phyloP scores from a whole-genome alignment of 2,113 vertebrate species.

The Colistium nudipinnis region DNA sequence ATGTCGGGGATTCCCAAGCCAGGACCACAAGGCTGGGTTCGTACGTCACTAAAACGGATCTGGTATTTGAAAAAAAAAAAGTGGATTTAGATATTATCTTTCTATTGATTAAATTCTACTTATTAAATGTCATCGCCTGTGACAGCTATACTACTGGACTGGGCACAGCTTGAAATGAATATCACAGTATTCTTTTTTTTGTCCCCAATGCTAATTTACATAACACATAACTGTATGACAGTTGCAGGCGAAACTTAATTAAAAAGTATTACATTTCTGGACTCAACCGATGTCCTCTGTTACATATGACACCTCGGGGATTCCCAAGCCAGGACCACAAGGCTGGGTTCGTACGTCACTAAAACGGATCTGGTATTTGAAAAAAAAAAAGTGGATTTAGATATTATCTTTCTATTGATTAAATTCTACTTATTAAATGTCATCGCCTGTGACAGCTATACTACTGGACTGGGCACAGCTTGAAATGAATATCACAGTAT shows the following conservation, averaged over 20 bases:
- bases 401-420: neutral
- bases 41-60: neutral
- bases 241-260: neutral
- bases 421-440: neutral
- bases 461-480: too few species aligned
- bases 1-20: slow-evolving; percentile 6
- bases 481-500: neutral
- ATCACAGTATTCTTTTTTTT: neutral
- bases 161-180: too few species aligned
- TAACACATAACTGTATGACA: neutral
- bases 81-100: neutral
- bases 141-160: neutral
- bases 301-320: neutral
- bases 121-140: neutral
- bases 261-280: neutral
- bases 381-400: neutral
- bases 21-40: slow-evolving; percentile 1
- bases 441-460: neutral
- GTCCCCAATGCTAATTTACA: neutral
- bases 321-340: slow-evolving; percentile 4
- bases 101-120: neutral
- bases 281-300: too few species aligned
- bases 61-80: neutral
- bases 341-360: slow-evolving; percentile 1
- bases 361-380: neutral